Percentiles rank a stretch among this genome's conserved stretches.
Conservation (phyloP, 2,113 vertebrate species). For the Herpetotheres cachinnans region DNA sequence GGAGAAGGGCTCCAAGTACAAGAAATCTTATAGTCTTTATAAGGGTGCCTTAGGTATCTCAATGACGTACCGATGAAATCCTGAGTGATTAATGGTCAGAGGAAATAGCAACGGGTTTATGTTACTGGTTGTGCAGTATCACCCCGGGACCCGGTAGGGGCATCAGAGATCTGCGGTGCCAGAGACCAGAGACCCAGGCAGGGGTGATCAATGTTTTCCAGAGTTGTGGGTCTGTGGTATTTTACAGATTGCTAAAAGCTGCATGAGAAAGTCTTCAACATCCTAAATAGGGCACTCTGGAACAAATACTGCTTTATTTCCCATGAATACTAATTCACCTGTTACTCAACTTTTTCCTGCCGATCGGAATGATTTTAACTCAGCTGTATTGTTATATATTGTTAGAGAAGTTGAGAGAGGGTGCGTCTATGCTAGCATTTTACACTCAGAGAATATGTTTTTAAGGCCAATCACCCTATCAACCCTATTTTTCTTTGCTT, state of each 20-base stretch:
- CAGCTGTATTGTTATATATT: neutral
- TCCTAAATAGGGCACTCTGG: neutral
- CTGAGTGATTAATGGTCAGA: conserved; percentile 18
- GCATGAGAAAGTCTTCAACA: neutral
- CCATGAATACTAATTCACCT: neutral
- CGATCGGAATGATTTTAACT: neutral
- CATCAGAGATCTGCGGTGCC: neutral
- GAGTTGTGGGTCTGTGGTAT: neutral
- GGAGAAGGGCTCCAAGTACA: conserved; percentile 1
- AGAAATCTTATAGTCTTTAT: conserved; percentile 9
- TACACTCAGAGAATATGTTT: neutral
- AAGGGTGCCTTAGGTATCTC: neutral
- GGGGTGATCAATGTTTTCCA: rapidly evolving
- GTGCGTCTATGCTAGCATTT: neutral
- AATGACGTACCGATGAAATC: neutral
- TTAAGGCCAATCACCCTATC: neutral
- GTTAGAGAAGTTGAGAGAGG: neutral
- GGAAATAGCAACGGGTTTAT: neutral
- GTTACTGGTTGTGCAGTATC: neutral
- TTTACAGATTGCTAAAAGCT: neutral
- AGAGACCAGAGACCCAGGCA: neutral
- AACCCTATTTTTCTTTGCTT: neutral
- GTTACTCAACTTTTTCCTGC: neutral
- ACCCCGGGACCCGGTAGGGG: neutral
- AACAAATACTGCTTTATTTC: neutral